These are phyloP conservation scores for Anseranas semipalmata DNA, from an alignment of 2,113 vertebrate genomes.

Conservation along the genomic window DNA sequence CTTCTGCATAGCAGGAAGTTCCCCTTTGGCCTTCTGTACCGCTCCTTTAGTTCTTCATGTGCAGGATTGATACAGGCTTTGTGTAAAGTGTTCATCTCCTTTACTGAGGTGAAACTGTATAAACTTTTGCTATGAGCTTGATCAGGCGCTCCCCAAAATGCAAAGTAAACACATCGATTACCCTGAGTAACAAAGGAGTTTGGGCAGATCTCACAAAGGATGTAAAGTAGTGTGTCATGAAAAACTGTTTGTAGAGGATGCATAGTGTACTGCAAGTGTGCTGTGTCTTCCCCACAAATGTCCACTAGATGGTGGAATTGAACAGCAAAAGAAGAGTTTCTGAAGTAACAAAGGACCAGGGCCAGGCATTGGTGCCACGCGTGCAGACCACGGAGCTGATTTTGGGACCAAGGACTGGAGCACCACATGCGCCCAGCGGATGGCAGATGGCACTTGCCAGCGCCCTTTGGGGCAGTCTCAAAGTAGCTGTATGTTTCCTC, in stretches of 20 bases:
- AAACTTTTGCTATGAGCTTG: neutral
- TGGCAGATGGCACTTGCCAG: neutral
- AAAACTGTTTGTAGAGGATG: neutral
- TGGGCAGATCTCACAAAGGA: neutral
- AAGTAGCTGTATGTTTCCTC: too few species aligned
- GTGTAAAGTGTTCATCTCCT: neutral
- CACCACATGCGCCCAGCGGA: rapidly evolving
- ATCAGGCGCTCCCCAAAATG: neutral
- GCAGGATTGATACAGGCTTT: neutral
- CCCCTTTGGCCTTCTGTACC: neutral
- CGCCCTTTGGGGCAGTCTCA: neutral
- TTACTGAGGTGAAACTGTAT: neutral
- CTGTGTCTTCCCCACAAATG: neutral
- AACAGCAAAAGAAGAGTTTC: neutral
- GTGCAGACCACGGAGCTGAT: neutral
- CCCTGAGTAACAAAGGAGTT: neutral
- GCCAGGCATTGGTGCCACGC: rapidly evolving
- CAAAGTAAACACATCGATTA: neutral
- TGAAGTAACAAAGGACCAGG: neutral
- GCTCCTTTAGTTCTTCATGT: neutral
- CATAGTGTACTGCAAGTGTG: rapidly evolving
- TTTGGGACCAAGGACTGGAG: neutral
- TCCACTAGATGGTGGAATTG: slow-evolving; percentile 45
- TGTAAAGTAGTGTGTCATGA: neutral
- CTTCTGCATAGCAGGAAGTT: neutral